Evolutionary conservation across 2,113 vertebrate species (phyloP).

Genomic region (Maccullochella peelii): DNA sequence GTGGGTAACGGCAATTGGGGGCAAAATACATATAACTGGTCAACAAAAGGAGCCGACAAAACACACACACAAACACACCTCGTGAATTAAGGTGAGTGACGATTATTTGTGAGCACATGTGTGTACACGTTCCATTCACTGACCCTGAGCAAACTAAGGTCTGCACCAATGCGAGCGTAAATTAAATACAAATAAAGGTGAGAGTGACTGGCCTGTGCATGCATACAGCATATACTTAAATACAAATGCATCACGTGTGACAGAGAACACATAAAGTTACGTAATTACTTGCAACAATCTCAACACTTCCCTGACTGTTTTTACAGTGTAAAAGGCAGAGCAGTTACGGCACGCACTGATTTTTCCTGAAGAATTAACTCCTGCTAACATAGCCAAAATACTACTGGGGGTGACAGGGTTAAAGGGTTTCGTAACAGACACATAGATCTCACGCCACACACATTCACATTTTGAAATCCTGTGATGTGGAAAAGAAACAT

Average conservation of each 20-base stretch:
- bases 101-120: slow-evolving; percentile 32
- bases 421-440: slow-evolving; percentile 9
- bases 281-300: slow-evolving; percentile 8
- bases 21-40: slow-evolving; percentile 49
- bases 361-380: neutral
- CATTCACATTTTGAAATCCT: slow-evolving; percentile 25
- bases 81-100: slow-evolving; percentile 27
- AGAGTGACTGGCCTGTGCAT: neutral
- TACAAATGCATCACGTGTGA: slow-evolving; percentile 15
- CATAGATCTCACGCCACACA: slow-evolving; percentile 8
- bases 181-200: slow-evolving; percentile 18
- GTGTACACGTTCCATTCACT: slow-evolving; percentile 26
- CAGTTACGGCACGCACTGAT: neutral
- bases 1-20: slow-evolving; percentile 29
- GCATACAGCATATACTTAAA: neutral
- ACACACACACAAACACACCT: slow-evolving; percentile 26
- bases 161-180: neutral
- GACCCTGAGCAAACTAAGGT: slow-evolving; percentile 32
- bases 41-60: slow-evolving; percentile 49
- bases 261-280: slow-evolving; percentile 27
- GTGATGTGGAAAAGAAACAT: slow-evolving; percentile 40
- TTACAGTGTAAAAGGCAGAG: slow-evolving; percentile 3
- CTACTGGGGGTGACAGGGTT: neutral
- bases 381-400: neutral
- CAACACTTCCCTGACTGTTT: neutral